Base-by-base conservation (phyloP, 2,113 vertebrate species). In the Stictonetta naevosa region DNA sequence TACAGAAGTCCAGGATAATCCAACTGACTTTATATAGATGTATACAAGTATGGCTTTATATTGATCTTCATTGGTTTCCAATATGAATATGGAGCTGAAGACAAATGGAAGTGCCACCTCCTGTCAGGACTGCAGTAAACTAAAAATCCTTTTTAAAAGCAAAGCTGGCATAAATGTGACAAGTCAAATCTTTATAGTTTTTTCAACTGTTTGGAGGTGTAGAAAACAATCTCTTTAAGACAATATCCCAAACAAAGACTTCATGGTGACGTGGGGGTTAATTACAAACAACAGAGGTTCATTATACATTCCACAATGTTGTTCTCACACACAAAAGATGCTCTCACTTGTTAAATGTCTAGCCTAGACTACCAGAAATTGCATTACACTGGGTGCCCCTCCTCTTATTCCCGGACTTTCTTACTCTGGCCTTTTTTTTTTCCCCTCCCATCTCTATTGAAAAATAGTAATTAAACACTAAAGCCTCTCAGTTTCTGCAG, bases 401-500 rank as follows among this genome's bases (percentile, higher is more conserved):
- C 93, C 94, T 88, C 92, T 93, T 95, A 86, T 89, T 96, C 90
- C 94, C 26, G 94, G 90, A 94, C 96, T 95, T 93, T 97, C 88
- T 92, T 95, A 81, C 91, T 90, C 84, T 34, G 52, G 94, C 83
- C 52, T 63, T 89, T 77, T 78, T 36, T 38, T 38, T 36, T 34
- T 34, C 8, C 56, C 88, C 67, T 90, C 92, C 90, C 97, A 94
- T 97, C 97, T 92, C 97, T 97, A 96, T 98, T 96, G 95, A 97
- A 96, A 97, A 96, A 95, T 87, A 83, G 97, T 98, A 98, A 98
- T 98, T 98, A 98, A 98, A 98, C 97, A 98, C 97, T 96, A 96
- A 96, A 97, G 97, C 97, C 96, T 98, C 98, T 98, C 98, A 97
- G 97, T 98, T 98, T 98, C 98, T 97, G 96, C 97, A 93, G 96